Conservation (phyloP, 2,888 invertebrate species). For the Ctenicera cuprea region DNA sequence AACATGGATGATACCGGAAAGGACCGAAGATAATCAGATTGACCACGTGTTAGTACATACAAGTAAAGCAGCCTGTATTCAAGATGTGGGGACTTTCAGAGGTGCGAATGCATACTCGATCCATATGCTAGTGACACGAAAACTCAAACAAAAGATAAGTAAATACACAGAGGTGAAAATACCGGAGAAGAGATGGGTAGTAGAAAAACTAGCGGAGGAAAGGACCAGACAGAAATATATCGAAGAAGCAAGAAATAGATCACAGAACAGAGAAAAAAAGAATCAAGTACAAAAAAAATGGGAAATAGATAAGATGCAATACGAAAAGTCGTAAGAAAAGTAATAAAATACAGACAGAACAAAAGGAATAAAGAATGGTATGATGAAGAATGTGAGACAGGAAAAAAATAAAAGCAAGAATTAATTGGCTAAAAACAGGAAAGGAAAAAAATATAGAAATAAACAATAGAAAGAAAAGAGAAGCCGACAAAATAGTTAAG, state of each 20-base stretch:
- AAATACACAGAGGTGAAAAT: not conserved
- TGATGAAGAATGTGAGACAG: not conserved
- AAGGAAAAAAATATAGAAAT: no score
- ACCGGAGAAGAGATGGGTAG: not conserved
- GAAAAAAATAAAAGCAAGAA: not conserved
- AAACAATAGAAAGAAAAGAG: no score
- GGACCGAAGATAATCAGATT: not conserved
- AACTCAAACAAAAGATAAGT: not conserved
- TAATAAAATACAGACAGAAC: not conserved
- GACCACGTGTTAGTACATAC: not conserved
- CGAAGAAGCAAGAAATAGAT: conserved; percentile 4
- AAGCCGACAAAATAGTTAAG: no score
- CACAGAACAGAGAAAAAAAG: not conserved
- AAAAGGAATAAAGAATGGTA: not conserved
- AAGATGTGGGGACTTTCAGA: not conserved
- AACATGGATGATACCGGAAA: conserved; percentile 14
- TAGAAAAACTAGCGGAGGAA: conserved; percentile 8
- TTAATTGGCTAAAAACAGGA: no score
- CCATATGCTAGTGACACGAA: not conserved
- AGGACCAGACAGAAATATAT: conserved; percentile 12
- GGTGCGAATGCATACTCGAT: not conserved
- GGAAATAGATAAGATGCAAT: not conserved
- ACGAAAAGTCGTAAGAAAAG: not conserved
- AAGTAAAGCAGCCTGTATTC: not conserved
- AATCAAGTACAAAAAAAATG: conserved; percentile 13